Base-by-base conservation (phyloP, 1,140 invertebrate genomes). In the Oryzaephilus surinamensis region DNA sequence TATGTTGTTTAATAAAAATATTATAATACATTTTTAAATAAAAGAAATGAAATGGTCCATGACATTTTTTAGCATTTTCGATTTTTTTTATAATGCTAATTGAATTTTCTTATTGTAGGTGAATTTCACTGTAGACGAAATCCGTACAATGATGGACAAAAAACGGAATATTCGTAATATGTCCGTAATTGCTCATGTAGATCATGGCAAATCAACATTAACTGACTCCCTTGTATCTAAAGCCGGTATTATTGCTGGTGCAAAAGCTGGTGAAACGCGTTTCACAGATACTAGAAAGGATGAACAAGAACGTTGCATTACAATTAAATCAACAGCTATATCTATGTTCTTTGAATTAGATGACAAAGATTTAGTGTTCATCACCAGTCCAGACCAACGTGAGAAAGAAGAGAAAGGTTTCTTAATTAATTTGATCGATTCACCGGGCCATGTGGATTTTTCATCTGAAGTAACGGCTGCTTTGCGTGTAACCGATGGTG, bases 111-210 rank as follows among this genome's bases (percentile, higher is more conserved):
- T 32, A 42, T 49, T 46, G 16, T 30, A 96, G 96, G 96, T 99
- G 79, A 99, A 99, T 81, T 99, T 99, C 69, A 99, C 96, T 36
- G 89, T 99, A 74, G 95, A 98, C 75, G 93, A 99, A 76, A 99
- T 99, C 75, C 88, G 96, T 76, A 71, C 58, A 63, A 91, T 99
- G 81, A 99, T 99, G 96, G 94, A 99, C 85, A 93, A 93, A 65
- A 98, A 98, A 76, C 76, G 75, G 71, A 99, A 99, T 63, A 99
- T 99, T 70, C 82, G 97, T 65, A 99, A 99, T 73, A 99, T 99
- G 96, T 99, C 96, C 63, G 97, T 99, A 67, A 99, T 99, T 69
- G 97, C 97, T 55, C 97, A 99, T 70, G 97, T 99, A 43, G 97
- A 99, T 77, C 97, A 99, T 67, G 97, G 97, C 62, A 99, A 99